Conservation (phyloP, 1,140 invertebrate genomes). For the Globodera rostochiensis region DNA sequence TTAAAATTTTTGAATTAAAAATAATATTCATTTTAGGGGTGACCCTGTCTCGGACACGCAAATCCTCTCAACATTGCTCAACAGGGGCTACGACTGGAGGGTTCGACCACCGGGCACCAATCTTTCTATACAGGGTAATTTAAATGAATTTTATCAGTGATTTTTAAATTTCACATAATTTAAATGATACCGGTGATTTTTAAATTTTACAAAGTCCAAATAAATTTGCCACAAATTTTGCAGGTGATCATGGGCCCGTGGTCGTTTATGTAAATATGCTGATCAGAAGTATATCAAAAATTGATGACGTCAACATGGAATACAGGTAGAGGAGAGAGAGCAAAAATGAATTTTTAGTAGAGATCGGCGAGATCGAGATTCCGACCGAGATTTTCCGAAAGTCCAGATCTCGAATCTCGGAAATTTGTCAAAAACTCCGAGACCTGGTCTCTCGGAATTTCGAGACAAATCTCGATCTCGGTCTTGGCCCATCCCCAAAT, state of each 20-base stretch:
- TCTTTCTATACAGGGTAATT: constrained; percentile 50
- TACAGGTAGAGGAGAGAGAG: constrained; percentile 39
- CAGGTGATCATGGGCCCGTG: constrained; percentile 70
- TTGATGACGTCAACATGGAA: constrained; percentile 94
- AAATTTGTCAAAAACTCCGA: too few species aligned
- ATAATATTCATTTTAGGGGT: constrained; percentile 3
- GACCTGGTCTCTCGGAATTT: too few species aligned
- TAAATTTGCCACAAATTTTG: constrained; percentile 10
- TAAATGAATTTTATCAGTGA: neutral
- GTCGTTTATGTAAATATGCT: constrained; percentile 80
- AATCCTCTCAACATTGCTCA: constrained; percentile 60
- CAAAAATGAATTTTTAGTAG: too few species aligned
- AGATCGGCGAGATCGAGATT: too few species aligned
- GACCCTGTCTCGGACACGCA: constrained; percentile 60
- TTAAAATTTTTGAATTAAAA: neutral
- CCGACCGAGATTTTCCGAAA: too few species aligned
- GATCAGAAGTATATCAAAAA: constrained; percentile 93
- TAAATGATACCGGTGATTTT: constrained; percentile 8
- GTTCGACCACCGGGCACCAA: constrained; percentile 63
- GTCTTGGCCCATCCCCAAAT: too few species aligned
- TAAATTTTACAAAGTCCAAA: constrained; percentile 10
- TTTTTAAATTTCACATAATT: neutral
- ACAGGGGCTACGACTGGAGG: constrained; percentile 62
- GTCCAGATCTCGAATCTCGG: too few species aligned
- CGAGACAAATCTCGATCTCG: too few species aligned